Percentiles rank a stretch among this genome's conserved stretches.
phyloP scores from a whole-genome alignment of 1,140 invertebrate genomes.

The Drosophila melanica region DNA sequence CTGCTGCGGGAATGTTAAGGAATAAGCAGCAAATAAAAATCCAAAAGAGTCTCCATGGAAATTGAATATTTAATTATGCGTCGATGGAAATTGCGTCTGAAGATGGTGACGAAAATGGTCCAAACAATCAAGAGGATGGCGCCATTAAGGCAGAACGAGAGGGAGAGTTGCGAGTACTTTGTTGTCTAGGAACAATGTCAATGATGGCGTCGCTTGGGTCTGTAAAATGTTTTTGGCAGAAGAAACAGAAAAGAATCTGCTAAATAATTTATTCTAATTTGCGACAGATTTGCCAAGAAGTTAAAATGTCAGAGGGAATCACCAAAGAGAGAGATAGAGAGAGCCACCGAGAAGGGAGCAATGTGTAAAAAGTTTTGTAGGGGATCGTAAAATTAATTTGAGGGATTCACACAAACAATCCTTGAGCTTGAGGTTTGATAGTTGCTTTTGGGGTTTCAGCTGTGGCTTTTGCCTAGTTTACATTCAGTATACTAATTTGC shows the following conservation, averaged over 20 bases:
- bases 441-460: constrained; percentile 7
- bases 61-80: constrained; percentile 79
- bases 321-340: neutral
- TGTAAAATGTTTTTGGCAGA: constrained; percentile 34
- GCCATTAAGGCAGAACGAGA: neutral
- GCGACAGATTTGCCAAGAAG: constrained; percentile 61
- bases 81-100: constrained; percentile 69
- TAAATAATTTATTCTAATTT: constrained; percentile 78
- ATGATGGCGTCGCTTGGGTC: constrained; percentile 23
- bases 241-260: constrained; percentile 52
- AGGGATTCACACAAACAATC: constrained; percentile 20
- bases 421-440: constrained; percentile 36
- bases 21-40: constrained; percentile 58
- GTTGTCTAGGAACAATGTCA: constrained; percentile 45
- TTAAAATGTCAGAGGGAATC: constrained; percentile 37
- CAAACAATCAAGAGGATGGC: constrained; percentile 30
- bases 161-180: neutral
- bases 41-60: constrained; percentile 54
- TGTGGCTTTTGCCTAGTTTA: constrained; percentile 33
- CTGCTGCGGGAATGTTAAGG: constrained; percentile 5
- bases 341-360: neutral
- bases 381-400: constrained; percentile 25
- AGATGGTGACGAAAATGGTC: constrained; percentile 72
- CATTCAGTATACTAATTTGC: constrained; percentile 53
- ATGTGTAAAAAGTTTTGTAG: constrained; percentile 28